Evolutionary conservation across 1,140 invertebrate species (phyloP).

Genomic region (Drosophila prosaltans): DNA sequence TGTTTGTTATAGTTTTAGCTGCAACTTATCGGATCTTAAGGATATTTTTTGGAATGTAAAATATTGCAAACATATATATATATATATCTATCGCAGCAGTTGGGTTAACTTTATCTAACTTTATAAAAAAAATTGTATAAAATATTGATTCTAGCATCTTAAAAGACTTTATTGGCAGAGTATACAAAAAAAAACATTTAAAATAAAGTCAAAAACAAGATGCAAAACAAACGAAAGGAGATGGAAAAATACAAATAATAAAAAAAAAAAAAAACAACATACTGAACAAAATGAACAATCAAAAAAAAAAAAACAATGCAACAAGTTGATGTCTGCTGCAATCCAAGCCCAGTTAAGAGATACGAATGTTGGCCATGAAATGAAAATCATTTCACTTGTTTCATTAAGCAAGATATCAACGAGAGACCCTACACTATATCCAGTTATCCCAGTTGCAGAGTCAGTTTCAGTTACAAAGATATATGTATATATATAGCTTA

Average conservation of each 20-base stretch:
- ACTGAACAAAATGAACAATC: conserved; percentile 25
- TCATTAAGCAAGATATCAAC: not conserved
- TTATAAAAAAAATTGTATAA: too few relatives aligned
- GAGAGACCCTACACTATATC: conserved; percentile 27
- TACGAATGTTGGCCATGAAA: conserved; percentile 59
- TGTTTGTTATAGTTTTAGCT: too few relatives aligned
- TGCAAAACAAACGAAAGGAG: not conserved
- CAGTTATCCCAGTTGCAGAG: conserved; percentile 50
- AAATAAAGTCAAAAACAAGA: not conserved
- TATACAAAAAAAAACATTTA: not conserved
- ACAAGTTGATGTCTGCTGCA: conserved; percentile 20
- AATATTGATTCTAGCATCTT: too few relatives aligned
- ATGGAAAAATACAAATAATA: not conserved
- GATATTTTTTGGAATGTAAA: too few relatives aligned
- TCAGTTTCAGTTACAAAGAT: not conserved
- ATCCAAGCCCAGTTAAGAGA: conserved; percentile 17
- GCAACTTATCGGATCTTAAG: too few relatives aligned
- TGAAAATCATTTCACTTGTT: conserved; percentile 69
- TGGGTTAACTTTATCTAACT: too few relatives aligned
- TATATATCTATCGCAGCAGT: too few relatives aligned
- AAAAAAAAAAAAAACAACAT: conserved; percentile 19
- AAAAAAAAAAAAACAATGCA: conserved; percentile 44
- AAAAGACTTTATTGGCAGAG: not conserved
- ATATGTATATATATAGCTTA: not conserved
- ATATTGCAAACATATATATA: too few relatives aligned